Evolutionary conservation across 2,888 invertebrate genomes (phyloP), one percentile per base, ranked within the genome.

Genomic region (Pseudanteris insignis): DNA sequence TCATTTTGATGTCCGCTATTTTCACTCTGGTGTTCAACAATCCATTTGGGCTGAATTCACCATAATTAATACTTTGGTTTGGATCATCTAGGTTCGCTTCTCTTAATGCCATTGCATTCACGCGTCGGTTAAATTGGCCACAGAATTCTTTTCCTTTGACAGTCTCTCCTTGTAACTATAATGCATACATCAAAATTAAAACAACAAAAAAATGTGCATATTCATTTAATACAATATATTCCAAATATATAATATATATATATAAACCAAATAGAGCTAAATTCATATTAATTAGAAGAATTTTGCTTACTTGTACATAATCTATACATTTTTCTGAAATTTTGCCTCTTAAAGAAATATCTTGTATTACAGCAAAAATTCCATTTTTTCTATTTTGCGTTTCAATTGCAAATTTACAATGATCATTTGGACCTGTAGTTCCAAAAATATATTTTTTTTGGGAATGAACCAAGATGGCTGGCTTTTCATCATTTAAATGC

Each of bases 331-430:
- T 73, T 2, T 71, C 78, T 9, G 74, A 70, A 57, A 81, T 76
- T 36, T 71, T 72, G 2, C n/a, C 2, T 24, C 84, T 74, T 10
- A 84, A 74, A 9, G 78, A 77, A 71, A 85, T 75, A 37, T 75
- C 79, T 64, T 85, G 84, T 34, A 85, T 81, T 2, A 84, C 84
- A 11, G 81, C 84, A 59, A 84, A 81, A 6, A 84, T 65, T 6
- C 83, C 83, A 13, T 75, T 71, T 0, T 68, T 69, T 24, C 71
- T 70, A n/a, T 50, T 40, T 26, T 53, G 21, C 1, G 73, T 63
- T 58, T 70, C 70, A 14, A 76, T 47, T 1, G 55, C 55, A 38
- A 74, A 79, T 43, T 65, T 73, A 48, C 79, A 79, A 3, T 46
- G n/a, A 13, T 54, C 54, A 1, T 2, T 2, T 8, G 54, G 54